phyloP scores from a whole-genome alignment of 1,140 invertebrate species.

The Mercenaria mercenaria region DNA sequence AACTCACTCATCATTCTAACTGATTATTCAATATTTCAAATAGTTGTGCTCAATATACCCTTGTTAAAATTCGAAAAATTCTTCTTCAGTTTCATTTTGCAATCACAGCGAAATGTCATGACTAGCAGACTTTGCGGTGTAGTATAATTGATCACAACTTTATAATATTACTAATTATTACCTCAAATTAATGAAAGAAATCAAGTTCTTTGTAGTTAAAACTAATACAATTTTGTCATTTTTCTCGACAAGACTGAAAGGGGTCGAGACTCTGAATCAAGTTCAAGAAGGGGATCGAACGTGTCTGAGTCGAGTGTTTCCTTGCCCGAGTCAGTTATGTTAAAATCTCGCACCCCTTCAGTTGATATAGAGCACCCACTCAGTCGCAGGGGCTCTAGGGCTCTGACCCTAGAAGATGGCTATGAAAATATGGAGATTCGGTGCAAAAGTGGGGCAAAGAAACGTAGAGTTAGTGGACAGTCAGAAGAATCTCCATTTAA shows the following conservation, averaged over 20 bases:
- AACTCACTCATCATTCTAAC: too few species aligned
- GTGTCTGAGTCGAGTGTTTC: constrained; percentile 15
- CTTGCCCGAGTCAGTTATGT: neutral
- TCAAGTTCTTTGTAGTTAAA: too few species aligned
- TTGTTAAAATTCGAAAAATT: too few species aligned
- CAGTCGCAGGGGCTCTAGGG: constrained; percentile 17
- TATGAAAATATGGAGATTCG: constrained; percentile 50
- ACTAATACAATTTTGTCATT: too few species aligned
- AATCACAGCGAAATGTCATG: too few species aligned
- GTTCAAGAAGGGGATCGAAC: constrained; percentile 24
- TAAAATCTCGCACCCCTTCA: constrained; percentile 48
- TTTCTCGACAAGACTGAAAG: neutral
- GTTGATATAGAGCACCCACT: constrained; percentile 48
- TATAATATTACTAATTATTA: too few species aligned
- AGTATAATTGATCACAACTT: too few species aligned
- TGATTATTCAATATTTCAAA: too few species aligned
- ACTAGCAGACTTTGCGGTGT: too few species aligned
- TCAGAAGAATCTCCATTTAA: constrained; percentile 34
- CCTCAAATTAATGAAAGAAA: too few species aligned
- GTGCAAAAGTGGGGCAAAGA: constrained; percentile 44
- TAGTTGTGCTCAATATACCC: too few species aligned
- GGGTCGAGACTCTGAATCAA: constrained; percentile 5
- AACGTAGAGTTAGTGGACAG: constrained; percentile 36
- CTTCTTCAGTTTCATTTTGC: too few species aligned
- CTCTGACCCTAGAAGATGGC: neutral